Evolutionary conservation across 2,888 invertebrate species (phyloP).

Genomic region (Cetonia aurata): DNA sequence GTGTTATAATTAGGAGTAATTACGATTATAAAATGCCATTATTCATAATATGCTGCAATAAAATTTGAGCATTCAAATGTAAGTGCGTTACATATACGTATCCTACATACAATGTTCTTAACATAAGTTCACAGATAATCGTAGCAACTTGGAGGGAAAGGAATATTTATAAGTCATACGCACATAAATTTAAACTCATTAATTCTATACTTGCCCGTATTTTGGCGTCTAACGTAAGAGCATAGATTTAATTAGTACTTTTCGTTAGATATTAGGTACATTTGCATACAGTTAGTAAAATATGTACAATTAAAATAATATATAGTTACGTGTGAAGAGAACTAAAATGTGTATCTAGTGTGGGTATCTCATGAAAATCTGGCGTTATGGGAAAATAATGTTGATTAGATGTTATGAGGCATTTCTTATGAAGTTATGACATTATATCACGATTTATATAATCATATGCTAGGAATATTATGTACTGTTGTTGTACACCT

Average conservation of each 20-base stretch:
- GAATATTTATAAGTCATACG: constrained; percentile 32
- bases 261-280: constrained; percentile 35
- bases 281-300: constrained; percentile 35
- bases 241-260: constrained; percentile 39
- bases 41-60: constrained; percentile 44
- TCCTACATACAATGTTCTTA: constrained; percentile 23
- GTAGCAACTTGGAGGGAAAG: constrained; percentile 34
- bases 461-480: background rate
- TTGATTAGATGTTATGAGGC: constrained; percentile 35
- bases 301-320: constrained; percentile 41
- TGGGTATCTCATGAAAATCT: constrained; percentile 39
- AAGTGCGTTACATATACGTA: constrained; percentile 20
- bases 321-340: constrained; percentile 39
- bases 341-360: constrained; percentile 39
- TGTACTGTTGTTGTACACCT: background rate
- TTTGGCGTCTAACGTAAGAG: constrained; percentile 28
- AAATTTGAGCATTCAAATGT: constrained; percentile 44
- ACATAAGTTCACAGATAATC: constrained; percentile 26
- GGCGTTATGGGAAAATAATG: constrained; percentile 37
- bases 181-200: constrained; percentile 37
- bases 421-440: constrained; percentile 32
- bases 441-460: constrained; percentile 14
- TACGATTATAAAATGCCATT: constrained; percentile 46
- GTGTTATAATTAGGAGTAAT: constrained; percentile 47
- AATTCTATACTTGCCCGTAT: constrained; percentile 35